phyloP scores from a whole-genome alignment of 1,140 invertebrate species.

The Drusus annulatus region DNA sequence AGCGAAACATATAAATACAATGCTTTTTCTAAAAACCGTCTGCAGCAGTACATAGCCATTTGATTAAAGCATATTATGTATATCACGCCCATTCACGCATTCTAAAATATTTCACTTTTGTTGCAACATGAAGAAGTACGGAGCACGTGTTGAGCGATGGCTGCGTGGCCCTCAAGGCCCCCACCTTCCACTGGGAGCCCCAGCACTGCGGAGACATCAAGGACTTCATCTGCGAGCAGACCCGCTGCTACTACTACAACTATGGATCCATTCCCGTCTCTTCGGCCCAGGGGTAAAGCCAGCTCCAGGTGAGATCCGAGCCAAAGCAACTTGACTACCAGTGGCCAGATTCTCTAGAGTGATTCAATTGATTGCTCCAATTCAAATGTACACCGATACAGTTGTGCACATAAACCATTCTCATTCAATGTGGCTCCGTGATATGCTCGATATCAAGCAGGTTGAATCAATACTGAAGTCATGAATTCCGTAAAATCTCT shows the following conservation, averaged over 20 bases:
- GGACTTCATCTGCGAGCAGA: constrained; percentile 92
- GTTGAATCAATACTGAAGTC: constrained; percentile 50
- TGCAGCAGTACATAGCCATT: no score
- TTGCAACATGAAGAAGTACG: constrained; percentile 66
- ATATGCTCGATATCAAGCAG: constrained; percentile 58
- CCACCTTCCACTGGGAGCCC: constrained; percentile 83
- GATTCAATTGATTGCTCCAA: constrained; percentile 28
- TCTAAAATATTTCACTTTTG: no score
- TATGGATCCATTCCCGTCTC: constrained; percentile 91
- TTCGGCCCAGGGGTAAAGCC: constrained; percentile 88
- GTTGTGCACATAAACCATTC: constrained; percentile 27
- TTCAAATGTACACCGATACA: constrained; percentile 34
- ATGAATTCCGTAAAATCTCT: constrained; percentile 35
- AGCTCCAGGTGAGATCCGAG: constrained; percentile 70
- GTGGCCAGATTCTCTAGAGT: constrained; percentile 57
- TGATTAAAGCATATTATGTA: no score
- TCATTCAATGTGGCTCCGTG: constrained; percentile 53
- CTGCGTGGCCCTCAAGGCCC: constrained; percentile 83
- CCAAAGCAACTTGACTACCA: constrained; percentile 60
- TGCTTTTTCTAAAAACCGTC: no score
- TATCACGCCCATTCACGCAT: no score
- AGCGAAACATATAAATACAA: no score
- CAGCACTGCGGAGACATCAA: constrained; percentile 87
- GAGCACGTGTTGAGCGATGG: constrained; percentile 76
- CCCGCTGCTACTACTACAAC: constrained; percentile 91